Base-by-base conservation (phyloP, 2,113 vertebrate species). In the Myanophis thanlyinensis region DNA sequence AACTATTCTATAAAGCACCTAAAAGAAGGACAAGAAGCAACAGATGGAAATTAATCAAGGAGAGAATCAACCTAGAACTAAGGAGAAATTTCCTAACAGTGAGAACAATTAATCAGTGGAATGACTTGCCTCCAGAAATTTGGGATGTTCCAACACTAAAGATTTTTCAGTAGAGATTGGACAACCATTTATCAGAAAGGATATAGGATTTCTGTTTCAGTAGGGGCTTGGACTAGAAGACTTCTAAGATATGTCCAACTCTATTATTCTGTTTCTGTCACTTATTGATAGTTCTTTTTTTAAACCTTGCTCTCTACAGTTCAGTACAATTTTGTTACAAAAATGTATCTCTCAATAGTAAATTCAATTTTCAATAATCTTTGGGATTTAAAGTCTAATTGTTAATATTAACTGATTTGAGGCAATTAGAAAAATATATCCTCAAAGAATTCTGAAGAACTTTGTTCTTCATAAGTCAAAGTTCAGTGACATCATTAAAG, bases 391-490 rank as follows among this genome's bases (percentile, higher is more conserved):
- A 54, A 91, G 13, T 52, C 90, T 95, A 95, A 95, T 91, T 90
- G 92, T 87, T n/a, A 96, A 54, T 93, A 95, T 92, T 97, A 97
- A 97, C 95, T 96, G 97, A 97, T 96, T 91, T 95, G 93, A 97
- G 97, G 93, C 11, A 93, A 98, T 97, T 97, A 97, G 93, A 91
- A 95, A 97, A 96, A 96, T 92, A 94, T 92, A 0, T 90, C 92
- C 96, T 97, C 93, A 95, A 94, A 97, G 97, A 97, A 96, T 92
- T 95, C 97, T 98, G 97, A 96, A 96, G 96, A 98, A 98, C 97
- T 98, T 98, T 98, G 98, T 98, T 98, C 98, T 98, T 98, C 98
- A 98, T 99, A 98, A 98, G 87, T 97, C 97, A 98, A 98, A 98
- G 98, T 98, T 98, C 98, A 98, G 98, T 98, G 98, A 98, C 98